These are phyloP conservation scores for Cheilosia soror DNA, from an alignment of 2,888 invertebrate species.

Conservation along the genomic window DNA sequence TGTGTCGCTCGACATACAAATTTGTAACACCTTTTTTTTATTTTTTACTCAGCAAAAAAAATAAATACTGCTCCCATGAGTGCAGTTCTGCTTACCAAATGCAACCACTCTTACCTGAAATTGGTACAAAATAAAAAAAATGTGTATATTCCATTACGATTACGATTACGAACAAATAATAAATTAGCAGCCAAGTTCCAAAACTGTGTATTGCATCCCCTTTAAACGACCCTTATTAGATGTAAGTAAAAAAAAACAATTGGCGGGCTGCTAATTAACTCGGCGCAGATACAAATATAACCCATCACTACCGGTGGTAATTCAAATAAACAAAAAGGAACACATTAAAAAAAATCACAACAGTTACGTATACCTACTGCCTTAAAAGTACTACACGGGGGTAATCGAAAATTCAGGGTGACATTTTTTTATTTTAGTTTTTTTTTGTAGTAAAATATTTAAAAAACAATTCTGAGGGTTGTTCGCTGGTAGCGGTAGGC, in stretches of 20 bases:
- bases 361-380: constrained; percentile 33
- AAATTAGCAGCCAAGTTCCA: constrained; percentile 46
- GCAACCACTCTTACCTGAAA: constrained; percentile 24
- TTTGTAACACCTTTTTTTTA: constrained; percentile 54
- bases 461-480: constrained; percentile 70
- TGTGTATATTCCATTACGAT: constrained; percentile 13
- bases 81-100: constrained; percentile 7
- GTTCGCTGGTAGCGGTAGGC: constrained; percentile 71
- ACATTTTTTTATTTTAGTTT: constrained; percentile 23
- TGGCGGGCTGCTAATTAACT: constrained; percentile 48
- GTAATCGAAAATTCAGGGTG: constrained; percentile 38
- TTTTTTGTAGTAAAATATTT: constrained; percentile 61
- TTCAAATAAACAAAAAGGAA: constrained; percentile 32
- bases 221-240: not conserved
- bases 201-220: constrained; percentile 12
- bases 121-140: constrained; percentile 10
- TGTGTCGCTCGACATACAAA: constrained; percentile 44
- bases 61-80: constrained; percentile 30
- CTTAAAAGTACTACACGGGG: constrained; percentile 48
- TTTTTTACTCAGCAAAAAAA: not conserved
- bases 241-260: constrained; percentile 22
- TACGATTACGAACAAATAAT: constrained; percentile 37
- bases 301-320: constrained; percentile 20
- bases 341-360: constrained; percentile 24
- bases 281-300: constrained; percentile 25